Base-by-base conservation (phyloP, 2,113 vertebrate genomes). In the Catharus bicknelli region DNA sequence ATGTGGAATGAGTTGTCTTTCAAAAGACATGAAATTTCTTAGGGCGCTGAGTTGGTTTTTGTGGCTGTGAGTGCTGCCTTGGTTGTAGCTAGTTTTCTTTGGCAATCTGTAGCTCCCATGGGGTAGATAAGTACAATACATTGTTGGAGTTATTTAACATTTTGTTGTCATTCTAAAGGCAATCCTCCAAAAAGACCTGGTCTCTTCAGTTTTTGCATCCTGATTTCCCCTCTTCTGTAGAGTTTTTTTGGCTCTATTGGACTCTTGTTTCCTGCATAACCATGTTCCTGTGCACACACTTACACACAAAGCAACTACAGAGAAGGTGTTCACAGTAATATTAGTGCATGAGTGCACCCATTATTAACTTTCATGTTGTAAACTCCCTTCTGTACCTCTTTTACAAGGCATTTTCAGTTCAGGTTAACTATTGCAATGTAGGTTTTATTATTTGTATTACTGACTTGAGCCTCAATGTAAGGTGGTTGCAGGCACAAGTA, bases 371-470 rank as follows among this genome's bases (percentile, higher is more conserved):
- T 2, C 6, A 13, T 50, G 12, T 42, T 73, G 47, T 91, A 43
- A 21, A n/a, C n/a, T n/a, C n/a, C n/a, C n/a, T n/a, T n/a, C n/a
- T n/a, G n/a, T n/a, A n/a, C n/a, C n/a, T n/a, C n/a, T n/a, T n/a
- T 93, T 30, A 40, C 70, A 83, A 64, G 61, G 29, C 67, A 47
- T 80, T 94, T 94, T 42, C 40, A 76, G 9, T 91, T 85, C 73
- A 89, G 32, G n/a, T 64, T 73, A 79, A 40, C 62, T 76, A 54
- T 73, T 90, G 38, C 88, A 91, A 54, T 82, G 0, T 21, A 64
- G 69, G 25, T 62, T 84, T 87, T 79, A 77, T 95, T 79, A 61
- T 16, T n/a, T n/a, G 36, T 57, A 26, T 10, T 82, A 69, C 38
- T 88, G 32, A 58, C 26, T 80, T 73, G 62, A 87, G 38, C 70